Percentiles rank a stretch among this genome's conserved stretches.
phyloP scores from a whole-genome alignment of 1,140 invertebrate species.

The Ostrea denselamellosa region DNA sequence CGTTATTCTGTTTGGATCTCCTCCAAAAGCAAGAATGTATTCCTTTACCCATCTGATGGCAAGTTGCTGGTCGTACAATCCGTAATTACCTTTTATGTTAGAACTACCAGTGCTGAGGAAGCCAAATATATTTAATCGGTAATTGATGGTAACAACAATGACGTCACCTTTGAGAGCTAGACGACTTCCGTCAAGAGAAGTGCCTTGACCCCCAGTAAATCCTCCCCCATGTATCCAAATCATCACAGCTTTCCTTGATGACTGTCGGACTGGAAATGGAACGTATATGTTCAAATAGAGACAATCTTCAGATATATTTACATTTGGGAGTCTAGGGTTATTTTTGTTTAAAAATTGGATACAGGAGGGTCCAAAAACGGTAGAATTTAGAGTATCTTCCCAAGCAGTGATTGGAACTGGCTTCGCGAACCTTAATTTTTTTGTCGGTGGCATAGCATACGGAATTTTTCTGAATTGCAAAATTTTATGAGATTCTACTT shows the following conservation, averaged over 20 bases:
- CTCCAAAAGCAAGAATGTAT: constrained; percentile 93
- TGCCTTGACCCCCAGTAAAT: constrained; percentile 92
- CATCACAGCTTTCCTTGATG: constrained; percentile 85
- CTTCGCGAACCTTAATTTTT: constrained; percentile 86
- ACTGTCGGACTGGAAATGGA: constrained; percentile 80
- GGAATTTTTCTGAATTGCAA: constrained; percentile 90
- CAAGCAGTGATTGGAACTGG: constrained; percentile 85
- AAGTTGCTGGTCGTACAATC: constrained; percentile 89
- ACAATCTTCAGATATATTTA: constrained; percentile 82
- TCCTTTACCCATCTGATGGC: constrained; percentile 87
- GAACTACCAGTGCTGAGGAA: constrained; percentile 82
- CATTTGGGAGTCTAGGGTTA: neutral
- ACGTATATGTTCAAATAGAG: constrained; percentile 93
- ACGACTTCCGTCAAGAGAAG: constrained; percentile 90
- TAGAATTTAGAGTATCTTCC: constrained; percentile 7
- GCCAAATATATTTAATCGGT: constrained; percentile 90
- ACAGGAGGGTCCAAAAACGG: constrained; percentile 41
- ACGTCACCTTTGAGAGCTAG: constrained; percentile 87
- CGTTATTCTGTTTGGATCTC: constrained; percentile 94
- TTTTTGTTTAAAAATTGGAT: constrained; percentile 1
- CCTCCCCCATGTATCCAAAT: constrained; percentile 97
- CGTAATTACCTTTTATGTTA: constrained; percentile 72
- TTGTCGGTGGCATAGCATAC: constrained; percentile 93
- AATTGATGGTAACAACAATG: constrained; percentile 86
- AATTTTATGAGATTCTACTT: constrained; percentile 3